Evolutionary conservation across 2,888 invertebrate genomes (phyloP).

Genomic region (Scaptomyza parva): DNA sequence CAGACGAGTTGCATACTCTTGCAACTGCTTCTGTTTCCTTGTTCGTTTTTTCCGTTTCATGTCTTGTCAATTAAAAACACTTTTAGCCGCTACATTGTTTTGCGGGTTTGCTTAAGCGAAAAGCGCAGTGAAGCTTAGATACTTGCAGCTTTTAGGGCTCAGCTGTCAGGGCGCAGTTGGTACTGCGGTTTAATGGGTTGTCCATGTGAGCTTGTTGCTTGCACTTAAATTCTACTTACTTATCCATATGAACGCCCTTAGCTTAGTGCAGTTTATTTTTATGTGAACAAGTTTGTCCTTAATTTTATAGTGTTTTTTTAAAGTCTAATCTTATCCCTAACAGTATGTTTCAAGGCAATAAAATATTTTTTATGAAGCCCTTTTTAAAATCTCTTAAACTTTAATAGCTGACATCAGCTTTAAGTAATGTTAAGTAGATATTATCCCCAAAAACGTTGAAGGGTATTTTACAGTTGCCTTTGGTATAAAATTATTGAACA

Average conservation of each 20-base stretch:
- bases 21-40: constrained; percentile 10
- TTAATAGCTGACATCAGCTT: background rate
- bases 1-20: constrained; percentile 29
- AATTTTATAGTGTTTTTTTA: constrained; percentile 16
- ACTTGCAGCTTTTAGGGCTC: constrained; percentile 7
- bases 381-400: background rate
- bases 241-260: constrained; percentile 28
- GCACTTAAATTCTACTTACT: constrained; percentile 42
- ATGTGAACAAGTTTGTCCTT: constrained; percentile 15
- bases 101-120: constrained; percentile 8
- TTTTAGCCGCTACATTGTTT: constrained; percentile 60
- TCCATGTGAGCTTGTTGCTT: constrained; percentile 17
- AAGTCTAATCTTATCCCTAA: background rate
- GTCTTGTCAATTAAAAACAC: constrained; percentile 67
- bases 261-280: constrained; percentile 37
- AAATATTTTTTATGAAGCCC: background rate
- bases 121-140: constrained; percentile 20
- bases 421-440: too few species aligned
- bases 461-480: too few species aligned
- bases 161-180: constrained; percentile 14
- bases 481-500: background rate
- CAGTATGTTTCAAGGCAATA: background rate
- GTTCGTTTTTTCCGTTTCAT: constrained; percentile 13
- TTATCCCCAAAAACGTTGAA: too few species aligned
- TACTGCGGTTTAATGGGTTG: constrained; percentile 42